These are phyloP conservation scores for Synergus japonicus DNA, from an alignment of 2,888 invertebrate species.

Conservation along the genomic window DNA sequence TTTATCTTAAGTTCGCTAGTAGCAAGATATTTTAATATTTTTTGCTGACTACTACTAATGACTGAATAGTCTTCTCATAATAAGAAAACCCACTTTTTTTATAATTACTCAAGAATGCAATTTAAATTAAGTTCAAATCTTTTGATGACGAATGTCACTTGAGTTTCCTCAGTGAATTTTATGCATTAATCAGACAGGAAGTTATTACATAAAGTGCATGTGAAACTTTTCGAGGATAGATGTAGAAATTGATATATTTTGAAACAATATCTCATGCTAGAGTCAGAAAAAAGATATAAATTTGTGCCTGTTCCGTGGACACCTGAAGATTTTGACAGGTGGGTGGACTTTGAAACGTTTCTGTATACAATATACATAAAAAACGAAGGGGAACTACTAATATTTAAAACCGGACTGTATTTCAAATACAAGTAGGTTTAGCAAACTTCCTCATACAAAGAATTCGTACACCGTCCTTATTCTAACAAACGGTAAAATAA, in stretches of 20 bases:
- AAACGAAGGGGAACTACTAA: background rate
- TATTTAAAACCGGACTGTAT: background rate
- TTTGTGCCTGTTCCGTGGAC: background rate
- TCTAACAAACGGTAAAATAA: background rate
- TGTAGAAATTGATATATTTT: slow-evolving; percentile 22
- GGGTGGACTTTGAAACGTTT: background rate
- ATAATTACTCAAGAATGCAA: background rate
- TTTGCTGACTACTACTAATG: no score
- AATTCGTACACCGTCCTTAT: slow-evolving; percentile 11
- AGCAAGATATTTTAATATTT: background rate
- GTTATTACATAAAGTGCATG: slow-evolving; percentile 7
- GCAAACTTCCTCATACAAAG: slow-evolving; percentile 1
- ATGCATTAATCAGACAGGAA: background rate
- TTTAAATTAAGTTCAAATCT: background rate
- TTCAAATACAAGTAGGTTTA: no score
- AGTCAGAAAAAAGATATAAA: background rate
- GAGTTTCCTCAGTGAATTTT: background rate
- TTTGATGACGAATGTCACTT: background rate
- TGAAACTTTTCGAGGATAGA: slow-evolving; percentile 10
- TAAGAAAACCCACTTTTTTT: slow-evolving; percentile 11
- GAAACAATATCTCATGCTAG: background rate
- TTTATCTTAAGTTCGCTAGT: background rate
- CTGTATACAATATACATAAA: background rate
- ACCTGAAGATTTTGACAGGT: background rate
- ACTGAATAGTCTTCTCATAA: background rate